phyloP scores from a whole-genome alignment of 2,113 vertebrate species.

The Neolamprologus variostigma region DNA sequence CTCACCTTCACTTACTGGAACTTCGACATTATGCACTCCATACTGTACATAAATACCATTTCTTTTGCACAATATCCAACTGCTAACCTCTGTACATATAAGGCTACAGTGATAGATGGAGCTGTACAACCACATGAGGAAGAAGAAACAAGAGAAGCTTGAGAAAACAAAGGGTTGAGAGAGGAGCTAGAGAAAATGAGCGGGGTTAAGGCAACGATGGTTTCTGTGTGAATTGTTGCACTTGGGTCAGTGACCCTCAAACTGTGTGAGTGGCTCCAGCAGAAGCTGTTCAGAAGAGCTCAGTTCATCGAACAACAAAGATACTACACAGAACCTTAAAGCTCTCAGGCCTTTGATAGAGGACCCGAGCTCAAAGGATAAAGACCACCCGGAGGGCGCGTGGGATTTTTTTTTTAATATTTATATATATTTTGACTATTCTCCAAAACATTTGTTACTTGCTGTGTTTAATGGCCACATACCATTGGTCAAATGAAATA shows the following conservation, averaged over 20 bases:
- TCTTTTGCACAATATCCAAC: neutral
- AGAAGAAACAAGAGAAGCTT: neutral
- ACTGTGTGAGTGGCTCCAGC: neutral
- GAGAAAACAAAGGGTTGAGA: neutral
- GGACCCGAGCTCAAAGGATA: neutral
- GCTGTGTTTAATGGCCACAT: neutral
- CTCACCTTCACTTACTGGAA: neutral
- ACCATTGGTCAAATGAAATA: neutral
- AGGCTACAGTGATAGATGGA: neutral
- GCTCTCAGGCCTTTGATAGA: neutral
- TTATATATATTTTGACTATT: neutral
- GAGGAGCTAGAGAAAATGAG: neutral
- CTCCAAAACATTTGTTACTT: neutral
- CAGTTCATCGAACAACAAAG: neutral
- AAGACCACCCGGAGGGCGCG: neutral
- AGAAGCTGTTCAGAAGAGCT: neutral
- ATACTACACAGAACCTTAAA: neutral
- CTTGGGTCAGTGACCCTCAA: neutral
- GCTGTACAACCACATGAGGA: neutral
- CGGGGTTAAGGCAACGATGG: neutral
- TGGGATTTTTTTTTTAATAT: neutral
- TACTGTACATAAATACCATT: neutral
- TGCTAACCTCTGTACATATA: neutral
- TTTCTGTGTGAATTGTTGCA: neutral
- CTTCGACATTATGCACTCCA: neutral